Conservation (phyloP, 2,888 invertebrate genomes). For the Kuschelorhynchus macadamiae region DNA sequence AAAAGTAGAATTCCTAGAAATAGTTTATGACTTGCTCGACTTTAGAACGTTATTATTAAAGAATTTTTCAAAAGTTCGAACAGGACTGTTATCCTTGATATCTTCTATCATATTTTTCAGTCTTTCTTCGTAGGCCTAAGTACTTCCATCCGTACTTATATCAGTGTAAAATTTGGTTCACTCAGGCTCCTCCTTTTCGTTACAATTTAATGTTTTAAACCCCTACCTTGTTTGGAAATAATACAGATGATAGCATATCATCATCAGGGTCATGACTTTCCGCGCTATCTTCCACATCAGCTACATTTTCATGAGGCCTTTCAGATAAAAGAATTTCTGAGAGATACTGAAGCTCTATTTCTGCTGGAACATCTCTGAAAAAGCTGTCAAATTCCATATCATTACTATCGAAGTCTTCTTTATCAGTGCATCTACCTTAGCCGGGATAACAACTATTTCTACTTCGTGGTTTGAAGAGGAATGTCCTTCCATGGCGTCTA, state of each 20-base stretch:
- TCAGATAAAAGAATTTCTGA: background rate
- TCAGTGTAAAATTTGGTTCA: no score
- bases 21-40: background rate
- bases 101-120: no score
- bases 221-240: no score
- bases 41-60: background rate
- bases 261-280: no score
- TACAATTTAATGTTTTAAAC: no score
- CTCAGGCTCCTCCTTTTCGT: no score
- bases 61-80: no score
- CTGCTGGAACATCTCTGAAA: background rate
- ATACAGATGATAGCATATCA: no score
- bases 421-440: background rate
- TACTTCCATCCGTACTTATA: no score
- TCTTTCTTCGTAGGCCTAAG: no score
- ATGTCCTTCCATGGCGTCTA: background rate
- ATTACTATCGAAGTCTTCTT: background rate
- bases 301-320: no score
- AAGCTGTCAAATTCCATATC: background rate
- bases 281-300: no score
- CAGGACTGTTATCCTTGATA: background rate
- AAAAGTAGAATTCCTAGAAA: constrained; percentile 50
- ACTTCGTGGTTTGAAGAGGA: background rate
- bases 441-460: constrained; percentile 5
- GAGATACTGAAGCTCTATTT: constrained; percentile 4